Evolutionary conservation across 92 coral and sea anemone species (phyloP).

Genomic region (Epizoanthus ramosus): DNA sequence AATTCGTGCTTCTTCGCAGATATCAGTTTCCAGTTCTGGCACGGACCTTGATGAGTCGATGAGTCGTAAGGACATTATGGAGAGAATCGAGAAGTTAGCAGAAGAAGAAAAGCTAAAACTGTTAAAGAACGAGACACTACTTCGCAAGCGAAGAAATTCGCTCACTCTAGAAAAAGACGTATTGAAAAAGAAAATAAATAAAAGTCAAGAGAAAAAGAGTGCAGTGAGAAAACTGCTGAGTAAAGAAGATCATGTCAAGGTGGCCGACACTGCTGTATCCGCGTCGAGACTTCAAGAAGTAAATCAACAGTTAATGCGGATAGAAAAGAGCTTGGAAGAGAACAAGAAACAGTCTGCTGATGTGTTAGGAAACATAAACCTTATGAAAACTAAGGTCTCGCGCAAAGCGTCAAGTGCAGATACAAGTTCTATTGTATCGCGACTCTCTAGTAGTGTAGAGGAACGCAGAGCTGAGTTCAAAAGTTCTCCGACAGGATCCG

Average conservation of each 20-base stretch:
- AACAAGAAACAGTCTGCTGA: slow-evolving; percentile 74
- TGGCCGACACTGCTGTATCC: slow-evolving; percentile 49
- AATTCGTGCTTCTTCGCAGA: slow-evolving; percentile 9
- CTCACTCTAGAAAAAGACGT: slow-evolving; percentile 84
- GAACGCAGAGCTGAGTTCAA: slow-evolving; percentile 62
- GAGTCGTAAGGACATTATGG: slow-evolving; percentile 66
- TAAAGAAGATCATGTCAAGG: slow-evolving; percentile 68
- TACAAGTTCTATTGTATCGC: slow-evolving; percentile 15
- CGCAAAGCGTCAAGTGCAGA: slow-evolving; percentile 47
- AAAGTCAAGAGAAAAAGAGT: slow-evolving; percentile 72
- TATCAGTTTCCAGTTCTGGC: slow-evolving; percentile 16
- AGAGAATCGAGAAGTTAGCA: slow-evolving; percentile 73
- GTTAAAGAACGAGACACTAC: slow-evolving; percentile 80
- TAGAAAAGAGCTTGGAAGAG: slow-evolving; percentile 73
- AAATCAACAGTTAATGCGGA: slow-evolving; percentile 65
- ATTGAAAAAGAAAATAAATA: slow-evolving; percentile 74
- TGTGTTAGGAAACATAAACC: slow-evolving; percentile 68
- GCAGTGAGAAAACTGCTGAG: slow-evolving; percentile 77
- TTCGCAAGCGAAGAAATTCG: slow-evolving; percentile 91
- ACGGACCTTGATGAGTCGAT: slow-evolving; percentile 44
- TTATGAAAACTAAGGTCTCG: slow-evolving; percentile 63
- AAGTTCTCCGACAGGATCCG: slow-evolving; percentile 70
- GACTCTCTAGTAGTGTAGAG: slow-evolving; percentile 17
- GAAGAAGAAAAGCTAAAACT: slow-evolving; percentile 86
- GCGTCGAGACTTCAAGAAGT: slow-evolving; percentile 75